phyloP scores from a whole-genome alignment of 2,113 vertebrate species.

The Peucedramus taeniatus region DNA sequence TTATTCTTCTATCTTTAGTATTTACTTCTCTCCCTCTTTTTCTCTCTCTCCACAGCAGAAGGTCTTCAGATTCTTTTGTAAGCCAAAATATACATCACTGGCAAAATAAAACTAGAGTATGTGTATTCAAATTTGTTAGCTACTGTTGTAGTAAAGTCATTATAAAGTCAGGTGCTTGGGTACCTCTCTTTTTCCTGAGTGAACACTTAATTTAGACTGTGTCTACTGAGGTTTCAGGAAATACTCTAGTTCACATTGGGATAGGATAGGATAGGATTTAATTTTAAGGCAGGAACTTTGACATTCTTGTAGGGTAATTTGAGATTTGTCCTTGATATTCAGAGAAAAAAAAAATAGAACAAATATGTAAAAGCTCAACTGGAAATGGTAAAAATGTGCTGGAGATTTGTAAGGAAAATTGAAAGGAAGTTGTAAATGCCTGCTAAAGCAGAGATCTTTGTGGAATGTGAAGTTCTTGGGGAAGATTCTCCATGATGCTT shows the following conservation, averaged over 20 bases:
- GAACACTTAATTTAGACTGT: not conserved
- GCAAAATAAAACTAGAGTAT: not conserved
- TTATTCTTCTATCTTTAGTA: constrained; percentile 41
- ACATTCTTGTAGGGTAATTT: not conserved
- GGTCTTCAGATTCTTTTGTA: not conserved
- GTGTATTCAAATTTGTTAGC: not conserved
- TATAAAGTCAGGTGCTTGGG: not conserved
- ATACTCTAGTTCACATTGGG: not conserved
- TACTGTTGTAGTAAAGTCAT: not conserved
- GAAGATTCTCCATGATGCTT: not conserved
- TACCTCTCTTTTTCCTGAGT: not conserved
- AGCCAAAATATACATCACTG: not conserved
- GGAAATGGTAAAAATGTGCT: not conserved
- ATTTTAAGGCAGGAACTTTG: not conserved
- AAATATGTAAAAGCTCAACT: not conserved
- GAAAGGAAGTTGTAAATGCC: not conserved
- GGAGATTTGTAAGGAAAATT: not conserved
- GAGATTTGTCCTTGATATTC: not conserved
- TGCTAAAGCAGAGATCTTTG: not conserved
- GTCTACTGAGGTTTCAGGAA: not conserved
- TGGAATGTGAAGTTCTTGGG: not conserved
- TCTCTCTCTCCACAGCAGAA: not conserved
- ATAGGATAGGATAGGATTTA: not conserved
- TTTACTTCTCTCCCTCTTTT: not conserved
- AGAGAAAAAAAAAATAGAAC: not conserved